Conservation (phyloP, 2,113 vertebrate genomes). For the Callaeas wilsoni region DNA sequence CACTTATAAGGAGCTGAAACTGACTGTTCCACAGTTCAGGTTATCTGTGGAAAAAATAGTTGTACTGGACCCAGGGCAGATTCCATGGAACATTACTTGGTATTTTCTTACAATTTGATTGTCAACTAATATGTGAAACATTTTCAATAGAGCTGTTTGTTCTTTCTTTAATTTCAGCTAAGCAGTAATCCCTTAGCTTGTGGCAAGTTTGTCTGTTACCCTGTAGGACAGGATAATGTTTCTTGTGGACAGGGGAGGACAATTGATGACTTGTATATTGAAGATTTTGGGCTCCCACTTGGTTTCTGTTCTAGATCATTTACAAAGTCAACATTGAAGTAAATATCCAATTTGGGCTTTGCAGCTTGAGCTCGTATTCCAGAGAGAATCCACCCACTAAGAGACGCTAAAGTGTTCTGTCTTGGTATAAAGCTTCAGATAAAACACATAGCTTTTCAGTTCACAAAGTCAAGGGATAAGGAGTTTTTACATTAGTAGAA, state of each 20-base stretch:
- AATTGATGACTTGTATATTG: background rate
- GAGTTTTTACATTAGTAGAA: background rate
- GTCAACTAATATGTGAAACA: background rate
- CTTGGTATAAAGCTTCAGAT: background rate
- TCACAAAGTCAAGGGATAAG: background rate
- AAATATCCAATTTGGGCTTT: background rate
- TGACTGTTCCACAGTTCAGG: background rate
- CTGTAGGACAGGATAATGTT: background rate
- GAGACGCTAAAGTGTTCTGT: background rate
- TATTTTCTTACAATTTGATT: background rate
- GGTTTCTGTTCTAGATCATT: background rate
- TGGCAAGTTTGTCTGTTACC: background rate
- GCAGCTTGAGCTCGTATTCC: background rate
- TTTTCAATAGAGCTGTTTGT: background rate
- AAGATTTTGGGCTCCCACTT: background rate
- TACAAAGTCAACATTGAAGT: background rate
- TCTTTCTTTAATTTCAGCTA: background rate
- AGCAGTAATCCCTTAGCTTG: background rate
- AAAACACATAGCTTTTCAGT: background rate
- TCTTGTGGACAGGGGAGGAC: background rate
- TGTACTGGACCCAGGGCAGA: background rate
- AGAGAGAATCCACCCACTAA: background rate
- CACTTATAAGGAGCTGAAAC: background rate
- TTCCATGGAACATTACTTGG: background rate
- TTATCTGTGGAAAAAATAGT: background rate